These are phyloP conservation scores for Darevskia nairensis DNA, from an alignment of 2,797 vertebrate species.

Conservation along the genomic window DNA sequence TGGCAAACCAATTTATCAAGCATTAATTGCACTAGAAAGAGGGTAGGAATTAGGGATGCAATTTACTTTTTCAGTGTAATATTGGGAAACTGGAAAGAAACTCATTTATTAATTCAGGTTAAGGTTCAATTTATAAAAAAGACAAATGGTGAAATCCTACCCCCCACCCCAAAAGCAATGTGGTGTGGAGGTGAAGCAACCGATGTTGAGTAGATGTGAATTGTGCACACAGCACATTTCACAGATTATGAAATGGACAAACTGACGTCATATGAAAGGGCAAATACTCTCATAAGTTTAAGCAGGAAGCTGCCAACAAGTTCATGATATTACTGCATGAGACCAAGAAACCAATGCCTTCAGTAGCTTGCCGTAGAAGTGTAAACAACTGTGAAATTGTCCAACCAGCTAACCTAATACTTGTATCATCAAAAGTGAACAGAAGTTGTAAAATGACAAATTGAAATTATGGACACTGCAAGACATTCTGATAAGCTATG, in stretches of 20 bases:
- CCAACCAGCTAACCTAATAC: not conserved
- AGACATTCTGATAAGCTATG: not conserved
- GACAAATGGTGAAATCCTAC: not conserved
- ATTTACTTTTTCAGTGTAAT: not conserved
- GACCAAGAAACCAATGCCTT: not conserved
- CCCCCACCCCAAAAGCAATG: not conserved
- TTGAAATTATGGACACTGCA: slow-evolving; percentile 25
- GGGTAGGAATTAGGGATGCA: not conserved
- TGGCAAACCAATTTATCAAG: not conserved
- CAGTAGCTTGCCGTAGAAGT: not conserved
- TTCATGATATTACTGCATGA: not conserved
- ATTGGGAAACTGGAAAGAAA: not conserved
- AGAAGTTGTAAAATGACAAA: not conserved
- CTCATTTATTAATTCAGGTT: not conserved
- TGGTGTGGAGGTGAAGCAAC: not conserved
- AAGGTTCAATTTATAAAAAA: slow-evolving; percentile 26
- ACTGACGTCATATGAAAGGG: slow-evolving; percentile 56
- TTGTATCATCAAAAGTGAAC: not conserved
- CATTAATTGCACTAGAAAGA: not conserved
- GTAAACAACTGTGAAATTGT: not conserved
- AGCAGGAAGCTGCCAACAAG: slow-evolving; percentile 24
- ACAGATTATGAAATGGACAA: slow-evolving; percentile 18
- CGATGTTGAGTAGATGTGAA: not conserved
- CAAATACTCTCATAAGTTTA: slow-evolving; percentile 47
- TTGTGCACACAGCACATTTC: not conserved